phyloP scores from a whole-genome alignment of 1,140 invertebrate genomes.

The Hylyphantes graminicola region DNA sequence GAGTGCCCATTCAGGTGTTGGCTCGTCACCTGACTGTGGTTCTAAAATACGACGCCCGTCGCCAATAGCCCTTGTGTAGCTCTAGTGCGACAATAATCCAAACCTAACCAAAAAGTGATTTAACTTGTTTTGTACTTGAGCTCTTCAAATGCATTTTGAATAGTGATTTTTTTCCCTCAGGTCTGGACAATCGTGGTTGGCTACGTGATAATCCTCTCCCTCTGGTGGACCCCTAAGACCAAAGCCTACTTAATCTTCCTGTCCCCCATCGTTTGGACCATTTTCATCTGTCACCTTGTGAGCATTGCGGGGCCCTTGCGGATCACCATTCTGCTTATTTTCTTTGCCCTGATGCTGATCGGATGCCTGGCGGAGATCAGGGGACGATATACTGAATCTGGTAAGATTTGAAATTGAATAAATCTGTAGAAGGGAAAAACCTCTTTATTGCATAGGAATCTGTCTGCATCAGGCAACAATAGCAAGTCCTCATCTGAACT shows the following conservation, averaged over 20 bases:
- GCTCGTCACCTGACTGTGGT: no score
- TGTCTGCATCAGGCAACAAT: no score
- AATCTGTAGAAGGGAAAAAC: not conserved
- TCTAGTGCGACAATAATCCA: no score
- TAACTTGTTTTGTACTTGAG: no score
- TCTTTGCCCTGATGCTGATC: slow-evolving; percentile 68
- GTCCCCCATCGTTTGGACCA: slow-evolving; percentile 67
- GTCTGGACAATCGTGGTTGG: slow-evolving; percentile 62
- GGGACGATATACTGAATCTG: slow-evolving; percentile 43
- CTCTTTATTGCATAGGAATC: no score
- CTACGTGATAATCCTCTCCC: slow-evolving; percentile 59
- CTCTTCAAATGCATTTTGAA: no score
- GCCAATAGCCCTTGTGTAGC: no score
- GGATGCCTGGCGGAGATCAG: slow-evolving; percentile 66
- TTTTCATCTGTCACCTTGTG: slow-evolving; percentile 67
- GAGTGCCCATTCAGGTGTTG: no score
- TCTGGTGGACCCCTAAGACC: slow-evolving; percentile 60
- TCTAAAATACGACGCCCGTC: no score
- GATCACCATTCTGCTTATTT: slow-evolving; percentile 68
- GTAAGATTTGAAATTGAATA: slow-evolving; percentile 9
- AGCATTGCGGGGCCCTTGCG: slow-evolving; percentile 69
- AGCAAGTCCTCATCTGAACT: no score
- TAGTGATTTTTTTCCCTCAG: not conserved
- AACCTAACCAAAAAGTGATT: no score
- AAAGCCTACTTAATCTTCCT: slow-evolving; percentile 63